Evolutionary conservation across 2,797 vertebrate genomes (phyloP).

Genomic region (Helostoma temminkii): DNA sequence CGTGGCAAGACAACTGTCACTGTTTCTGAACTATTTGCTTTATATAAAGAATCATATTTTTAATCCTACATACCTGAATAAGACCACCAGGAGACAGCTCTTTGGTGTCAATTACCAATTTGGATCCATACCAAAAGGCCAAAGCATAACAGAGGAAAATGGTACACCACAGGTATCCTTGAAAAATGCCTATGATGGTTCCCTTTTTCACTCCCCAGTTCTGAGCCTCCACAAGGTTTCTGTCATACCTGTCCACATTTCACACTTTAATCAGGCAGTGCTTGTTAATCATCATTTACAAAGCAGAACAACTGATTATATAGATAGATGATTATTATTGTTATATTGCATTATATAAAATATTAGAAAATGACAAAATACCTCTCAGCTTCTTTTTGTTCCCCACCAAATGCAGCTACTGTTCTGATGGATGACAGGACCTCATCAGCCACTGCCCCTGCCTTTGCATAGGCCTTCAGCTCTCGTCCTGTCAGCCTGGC

Average conservation of each 20-base stretch:
- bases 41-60: background rate
- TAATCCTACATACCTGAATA: constrained; percentile 79
- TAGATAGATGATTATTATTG: no score
- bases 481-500: constrained; percentile 81
- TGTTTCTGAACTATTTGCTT: background rate
- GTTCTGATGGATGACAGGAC: constrained; percentile 87
- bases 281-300: background rate
- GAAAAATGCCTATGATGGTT: constrained; percentile 81
- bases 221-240: constrained; percentile 83
- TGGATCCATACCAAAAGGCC: constrained; percentile 89
- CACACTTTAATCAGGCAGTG: background rate
- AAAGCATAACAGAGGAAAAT: constrained; percentile 86
- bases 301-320: background rate
- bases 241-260: constrained; percentile 82
- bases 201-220: constrained; percentile 87
- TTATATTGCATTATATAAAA: background rate
- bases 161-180: constrained; percentile 87
- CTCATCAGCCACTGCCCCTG: constrained; percentile 87
- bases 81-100: constrained; percentile 85
- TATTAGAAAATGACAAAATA: constrained; percentile 39
- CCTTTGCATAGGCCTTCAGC: constrained; percentile 85
- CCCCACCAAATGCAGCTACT: constrained; percentile 86
- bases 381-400: constrained; percentile 84
- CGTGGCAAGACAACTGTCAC: background rate
- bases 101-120: constrained; percentile 84